Percentiles rank a stretch among this genome's conserved stretches.
These are phyloP conservation scores for Morbakka virulenta DNA, from an alignment of 30 jellyfish, hydroid and myxozoan genomes.

Conservation along the genomic window DNA sequence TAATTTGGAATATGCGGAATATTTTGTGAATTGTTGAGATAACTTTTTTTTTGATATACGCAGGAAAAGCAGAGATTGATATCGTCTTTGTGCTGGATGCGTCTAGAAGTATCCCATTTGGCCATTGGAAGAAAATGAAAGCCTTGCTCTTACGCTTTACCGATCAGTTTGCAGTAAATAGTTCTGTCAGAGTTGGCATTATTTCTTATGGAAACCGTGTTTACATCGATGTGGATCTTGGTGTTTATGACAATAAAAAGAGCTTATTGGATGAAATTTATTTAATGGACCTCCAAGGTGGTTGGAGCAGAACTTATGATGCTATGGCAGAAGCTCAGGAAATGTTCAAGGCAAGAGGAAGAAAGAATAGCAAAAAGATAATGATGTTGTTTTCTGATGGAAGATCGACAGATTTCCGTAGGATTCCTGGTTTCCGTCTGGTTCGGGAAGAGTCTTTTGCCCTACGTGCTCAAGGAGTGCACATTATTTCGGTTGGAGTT, in stretches of 20 bases:
- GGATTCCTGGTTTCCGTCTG: slow-evolving; percentile 35
- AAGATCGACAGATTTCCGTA: slow-evolving; percentile 10
- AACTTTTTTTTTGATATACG: neutral
- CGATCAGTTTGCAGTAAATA: slow-evolving; percentile 15
- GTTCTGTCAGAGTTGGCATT: slow-evolving; percentile 44
- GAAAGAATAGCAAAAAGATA: slow-evolving; percentile 8
- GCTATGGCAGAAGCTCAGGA: slow-evolving; percentile 11
- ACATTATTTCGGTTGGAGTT: slow-evolving; percentile 49
- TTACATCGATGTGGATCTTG: too few species aligned
- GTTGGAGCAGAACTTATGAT: slow-evolving; percentile 35
- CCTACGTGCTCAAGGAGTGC: slow-evolving; percentile 16
- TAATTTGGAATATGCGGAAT: neutral
- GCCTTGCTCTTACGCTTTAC: slow-evolving; percentile 11
- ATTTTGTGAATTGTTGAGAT: neutral
- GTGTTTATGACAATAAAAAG: neutral
- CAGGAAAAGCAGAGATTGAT: slow-evolving; percentile 9
- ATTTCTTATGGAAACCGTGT: slow-evolving; percentile 19
- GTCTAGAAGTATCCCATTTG: slow-evolving; percentile 52
- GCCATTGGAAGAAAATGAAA: slow-evolving; percentile 55
- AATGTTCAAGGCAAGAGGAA: neutral
- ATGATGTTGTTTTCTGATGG: slow-evolving; percentile 64
- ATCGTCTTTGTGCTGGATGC: slow-evolving; percentile 52
- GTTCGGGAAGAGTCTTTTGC: slow-evolving; percentile 30
- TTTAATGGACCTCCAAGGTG: slow-evolving; percentile 23
- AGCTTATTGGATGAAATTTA: neutral